Base-by-base conservation (phyloP, 2,113 vertebrate genomes). In the Sakesphorus luctuosus region DNA sequence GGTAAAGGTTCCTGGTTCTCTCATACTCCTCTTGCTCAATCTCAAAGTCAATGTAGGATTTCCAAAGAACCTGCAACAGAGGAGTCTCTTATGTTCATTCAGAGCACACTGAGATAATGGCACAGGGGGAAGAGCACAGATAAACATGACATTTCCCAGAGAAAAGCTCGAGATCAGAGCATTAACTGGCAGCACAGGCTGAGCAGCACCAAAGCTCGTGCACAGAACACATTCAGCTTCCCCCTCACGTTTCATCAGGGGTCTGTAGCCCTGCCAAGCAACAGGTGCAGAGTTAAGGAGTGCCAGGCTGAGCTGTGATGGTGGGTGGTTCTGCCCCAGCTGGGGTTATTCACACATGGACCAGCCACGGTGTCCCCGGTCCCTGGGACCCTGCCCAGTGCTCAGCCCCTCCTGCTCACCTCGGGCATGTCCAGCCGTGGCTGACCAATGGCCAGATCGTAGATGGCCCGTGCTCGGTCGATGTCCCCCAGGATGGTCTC, bases 21-120 rank as follows among this genome's bases (percentile, higher is more conserved):
- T 98, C 98, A 38, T 98, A 99, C 96, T 99, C 99, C 81, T 99
- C 99, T 89, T 99, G 99, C 96, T 99, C 99, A 16, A 99, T 99
- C 98, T 99, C 99, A 97, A 99, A 99, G 96, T 99, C 99, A 82
- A 99, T 99, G 81, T 99, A 99, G 40, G 99, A 99, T 94, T 99
- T 99, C 99, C 99, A 99, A 83, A 99, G 98, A 66, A 99, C 99
- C 99, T 99, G 96, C 26, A 72, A 84, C 82, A 93, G 12, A 84
- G 12, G 86, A 84, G 21, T 13, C 33, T 53, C 50, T 50, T 26
- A 52, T 52, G 50, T 16, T 77, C 33, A 15, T 19, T 55, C 73
- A 4, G 0, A 71, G 86, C 16, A 43, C 18, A 9, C 9, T 7
- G 58, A 61, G 33, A 55, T 18, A 31, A 52, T 2, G 10, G 24